Evolutionary conservation across 1,140 invertebrate genomes (phyloP).

Genomic region (Nephila pilipes): DNA sequence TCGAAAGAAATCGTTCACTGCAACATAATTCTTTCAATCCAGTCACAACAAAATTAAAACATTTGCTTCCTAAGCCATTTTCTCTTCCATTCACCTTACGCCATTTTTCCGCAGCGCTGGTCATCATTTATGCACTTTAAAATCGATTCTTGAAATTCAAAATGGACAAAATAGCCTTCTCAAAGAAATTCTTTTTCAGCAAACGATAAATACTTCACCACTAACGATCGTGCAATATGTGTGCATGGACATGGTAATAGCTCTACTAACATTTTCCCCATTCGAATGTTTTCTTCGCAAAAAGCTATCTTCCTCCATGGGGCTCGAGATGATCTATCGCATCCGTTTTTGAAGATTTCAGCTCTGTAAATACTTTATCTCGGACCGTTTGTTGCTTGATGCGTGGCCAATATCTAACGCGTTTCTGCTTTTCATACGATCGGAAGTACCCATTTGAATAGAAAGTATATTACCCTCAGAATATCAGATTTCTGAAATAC

Average conservation of each 20-base stretch:
- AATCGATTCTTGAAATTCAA: constrained; percentile 1
- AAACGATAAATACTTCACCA: neutral
- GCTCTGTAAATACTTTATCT: constrained; percentile 54
- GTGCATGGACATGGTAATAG: constrained; percentile 51
- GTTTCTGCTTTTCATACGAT: neutral
- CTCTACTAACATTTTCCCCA: constrained; percentile 21
- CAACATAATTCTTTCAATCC: too few species aligned
- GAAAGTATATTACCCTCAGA: neutral
- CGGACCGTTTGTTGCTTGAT: neutral
- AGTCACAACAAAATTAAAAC: too few species aligned
- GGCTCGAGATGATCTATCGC: constrained; percentile 25
- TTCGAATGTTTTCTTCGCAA: neutral
- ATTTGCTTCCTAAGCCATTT: neutral
- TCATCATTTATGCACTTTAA: neutral
- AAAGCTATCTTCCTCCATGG: neutral
- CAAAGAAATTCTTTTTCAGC: neutral
- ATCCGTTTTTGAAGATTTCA: constrained; percentile 55
- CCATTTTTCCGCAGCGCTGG: neutral
- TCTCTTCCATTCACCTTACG: neutral
- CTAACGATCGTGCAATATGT: constrained; percentile 22
- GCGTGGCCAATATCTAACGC: neutral
- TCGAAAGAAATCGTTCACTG: too few species aligned
- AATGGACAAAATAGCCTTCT: neutral
- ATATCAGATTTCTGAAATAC: neutral
- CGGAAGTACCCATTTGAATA: neutral